A percentile compares a stretch with the other conserved stretches of the same genome.
Evolutionary conservation across 2,888 invertebrate genomes (phyloP).

Genomic region (Papilio protenor): DNA sequence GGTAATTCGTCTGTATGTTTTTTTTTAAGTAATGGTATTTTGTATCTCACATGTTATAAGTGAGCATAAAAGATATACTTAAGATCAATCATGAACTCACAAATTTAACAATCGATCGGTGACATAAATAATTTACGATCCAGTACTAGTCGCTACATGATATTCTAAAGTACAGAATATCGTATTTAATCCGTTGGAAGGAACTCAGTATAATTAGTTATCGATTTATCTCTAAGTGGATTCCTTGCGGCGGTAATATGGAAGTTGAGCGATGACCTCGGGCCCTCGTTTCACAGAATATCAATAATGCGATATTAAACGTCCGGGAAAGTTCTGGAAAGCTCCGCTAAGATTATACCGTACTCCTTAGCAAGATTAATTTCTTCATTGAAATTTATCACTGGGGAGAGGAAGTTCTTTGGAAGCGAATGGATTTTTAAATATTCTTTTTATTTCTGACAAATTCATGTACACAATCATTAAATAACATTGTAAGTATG

Average conservation of each 20-base stretch:
- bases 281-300: constrained; percentile 62
- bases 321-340: constrained; percentile 62
- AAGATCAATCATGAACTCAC: neutral
- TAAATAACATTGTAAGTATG: too few species aligned
- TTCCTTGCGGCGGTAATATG: constrained; percentile 57
- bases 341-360: constrained; percentile 73
- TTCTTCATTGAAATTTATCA: constrained; percentile 47
- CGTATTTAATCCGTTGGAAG: constrained; percentile 52
- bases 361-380: constrained; percentile 59
- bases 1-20: too few species aligned
- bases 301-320: constrained; percentile 70
- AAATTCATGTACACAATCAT: too few species aligned
- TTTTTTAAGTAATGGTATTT: too few species aligned
- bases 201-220: constrained; percentile 55
- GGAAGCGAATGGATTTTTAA: neutral
- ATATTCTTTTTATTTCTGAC: neutral
- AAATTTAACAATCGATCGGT: neutral
- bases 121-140: neutral
- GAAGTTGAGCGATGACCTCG: constrained; percentile 64
- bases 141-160: neutral
- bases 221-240: constrained; percentile 67
- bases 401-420: constrained; percentile 5
- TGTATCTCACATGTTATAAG: too few species aligned
- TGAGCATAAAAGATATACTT: too few species aligned
- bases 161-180: constrained; percentile 45